phyloP scores from a whole-genome alignment of 2,888 invertebrate species.

The Diabrotica balteata region DNA sequence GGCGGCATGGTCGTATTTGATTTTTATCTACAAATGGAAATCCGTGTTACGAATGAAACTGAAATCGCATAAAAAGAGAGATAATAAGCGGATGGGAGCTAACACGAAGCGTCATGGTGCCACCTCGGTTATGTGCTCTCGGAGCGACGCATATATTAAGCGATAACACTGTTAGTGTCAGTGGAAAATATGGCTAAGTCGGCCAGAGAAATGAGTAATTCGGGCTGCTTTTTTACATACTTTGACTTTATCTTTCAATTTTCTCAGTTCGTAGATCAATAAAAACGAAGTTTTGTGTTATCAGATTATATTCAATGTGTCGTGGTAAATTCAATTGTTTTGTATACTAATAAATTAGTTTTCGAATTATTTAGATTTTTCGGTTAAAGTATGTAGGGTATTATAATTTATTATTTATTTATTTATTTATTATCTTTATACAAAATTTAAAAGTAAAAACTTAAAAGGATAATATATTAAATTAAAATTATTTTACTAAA shows the following conservation, averaged over 20 bases:
- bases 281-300: too few relatives aligned
- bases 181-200: constrained; percentile 2
- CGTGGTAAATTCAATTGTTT: too few relatives aligned
- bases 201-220: neutral
- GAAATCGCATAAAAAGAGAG: constrained; percentile 17
- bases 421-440: too few relatives aligned
- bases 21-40: constrained; percentile 41
- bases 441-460: too few relatives aligned
- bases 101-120: neutral
- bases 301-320: too few relatives aligned
- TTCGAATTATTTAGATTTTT: too few relatives aligned
- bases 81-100: constrained; percentile 6
- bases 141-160: constrained; percentile 1
- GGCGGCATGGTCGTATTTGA: constrained; percentile 42
- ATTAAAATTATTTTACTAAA: too few relatives aligned
- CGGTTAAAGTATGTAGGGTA: too few relatives aligned
- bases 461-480: too few relatives aligned
- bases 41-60: constrained; percentile 26
- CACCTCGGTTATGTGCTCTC: neutral
- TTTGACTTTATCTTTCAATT: neutral
- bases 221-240: neutral
- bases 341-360: too few relatives aligned
- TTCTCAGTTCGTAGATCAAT: neutral
- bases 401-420: too few relatives aligned
- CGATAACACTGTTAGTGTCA: constrained; percentile 5